Evolutionary conservation across 2,797 vertebrate species (phyloP).

Genomic region (Sebastes dallii): DNA sequence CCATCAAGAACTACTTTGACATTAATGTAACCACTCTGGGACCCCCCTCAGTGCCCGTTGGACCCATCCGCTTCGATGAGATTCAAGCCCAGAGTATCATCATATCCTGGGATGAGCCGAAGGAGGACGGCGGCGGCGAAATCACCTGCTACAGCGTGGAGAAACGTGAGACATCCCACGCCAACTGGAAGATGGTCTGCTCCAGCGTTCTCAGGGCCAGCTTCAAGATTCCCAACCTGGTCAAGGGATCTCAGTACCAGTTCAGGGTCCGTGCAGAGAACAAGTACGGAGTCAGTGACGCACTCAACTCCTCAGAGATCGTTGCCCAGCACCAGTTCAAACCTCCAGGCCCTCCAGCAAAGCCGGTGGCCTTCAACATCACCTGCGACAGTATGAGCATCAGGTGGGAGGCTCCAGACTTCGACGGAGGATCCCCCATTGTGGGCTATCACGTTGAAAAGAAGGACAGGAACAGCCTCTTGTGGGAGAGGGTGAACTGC

Average conservation of each 20-base stretch:
- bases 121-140: slow-evolving; percentile 94
- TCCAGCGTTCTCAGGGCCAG: slow-evolving; percentile 93
- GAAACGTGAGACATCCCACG: slow-evolving; percentile 94
- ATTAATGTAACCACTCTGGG: slow-evolving; percentile 91
- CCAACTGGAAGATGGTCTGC: slow-evolving; percentile 97
- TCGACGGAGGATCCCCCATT: slow-evolving; percentile 95
- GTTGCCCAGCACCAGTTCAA: slow-evolving; percentile 96
- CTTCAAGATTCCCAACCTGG: slow-evolving; percentile 94
- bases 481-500: slow-evolving; percentile 95
- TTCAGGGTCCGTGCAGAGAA: slow-evolving; percentile 97
- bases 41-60: slow-evolving; percentile 90
- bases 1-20: slow-evolving; percentile 88
- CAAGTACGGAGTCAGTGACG: slow-evolving; percentile 91
- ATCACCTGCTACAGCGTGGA: slow-evolving; percentile 97
- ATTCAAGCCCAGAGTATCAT: slow-evolving; percentile 95
- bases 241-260: slow-evolving; percentile 92
- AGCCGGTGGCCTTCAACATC: slow-evolving; percentile 92
- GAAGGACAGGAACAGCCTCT: slow-evolving; percentile 97
- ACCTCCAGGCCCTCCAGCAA: slow-evolving; percentile 92
- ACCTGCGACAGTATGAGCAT: slow-evolving; percentile 96
- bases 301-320: slow-evolving; percentile 87
- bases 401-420: slow-evolving; percentile 93
- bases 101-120: slow-evolving; percentile 94
- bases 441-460: slow-evolving; percentile 96
- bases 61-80: slow-evolving; percentile 93